Percentiles rank a stretch among this genome's conserved stretches.
Conservation (phyloP, 2,797 vertebrate genomes). For the Tragelaphus eurycerus region DNA sequence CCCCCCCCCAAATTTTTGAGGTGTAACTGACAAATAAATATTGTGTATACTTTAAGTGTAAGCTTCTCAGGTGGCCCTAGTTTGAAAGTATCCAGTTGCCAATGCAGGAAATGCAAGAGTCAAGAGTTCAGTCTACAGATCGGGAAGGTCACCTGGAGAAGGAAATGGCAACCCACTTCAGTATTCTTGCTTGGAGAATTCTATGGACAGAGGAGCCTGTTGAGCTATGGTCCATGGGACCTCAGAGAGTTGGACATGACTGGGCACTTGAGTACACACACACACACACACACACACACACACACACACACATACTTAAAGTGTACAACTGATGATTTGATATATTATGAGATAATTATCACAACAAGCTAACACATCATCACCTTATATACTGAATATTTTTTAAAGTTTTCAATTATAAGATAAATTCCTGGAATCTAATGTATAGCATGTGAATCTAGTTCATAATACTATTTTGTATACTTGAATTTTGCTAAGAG, state of each 20-base stretch:
- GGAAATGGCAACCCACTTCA: no score
- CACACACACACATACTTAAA: not conserved
- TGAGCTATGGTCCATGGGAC: no score
- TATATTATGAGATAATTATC: not conserved
- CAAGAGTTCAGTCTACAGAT: no score
- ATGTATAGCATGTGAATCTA: not conserved
- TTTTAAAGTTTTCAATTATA: not conserved
- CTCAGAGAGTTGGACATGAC: no score
- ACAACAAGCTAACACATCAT: not conserved
- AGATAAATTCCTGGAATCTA: not conserved
- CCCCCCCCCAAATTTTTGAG: fast-evolving
- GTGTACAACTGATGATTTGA: not conserved
- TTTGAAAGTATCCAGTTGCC: no score
- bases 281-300: no score
- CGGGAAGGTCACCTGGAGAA: no score
- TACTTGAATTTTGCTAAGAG: not conserved
- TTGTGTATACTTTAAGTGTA: not conserved
- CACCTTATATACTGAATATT: not conserved
- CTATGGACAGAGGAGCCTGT: no score
- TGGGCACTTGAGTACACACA: no score
- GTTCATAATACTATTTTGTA: not conserved
- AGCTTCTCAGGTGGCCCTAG: no score
- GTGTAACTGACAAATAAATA: not conserved
- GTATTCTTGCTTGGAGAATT: no score
- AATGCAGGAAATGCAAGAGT: no score